Evolutionary conservation across 2,797 vertebrate species (phyloP), one percentile per base, ranked within the genome.

Genomic region (Scarus forsteni): DNA sequence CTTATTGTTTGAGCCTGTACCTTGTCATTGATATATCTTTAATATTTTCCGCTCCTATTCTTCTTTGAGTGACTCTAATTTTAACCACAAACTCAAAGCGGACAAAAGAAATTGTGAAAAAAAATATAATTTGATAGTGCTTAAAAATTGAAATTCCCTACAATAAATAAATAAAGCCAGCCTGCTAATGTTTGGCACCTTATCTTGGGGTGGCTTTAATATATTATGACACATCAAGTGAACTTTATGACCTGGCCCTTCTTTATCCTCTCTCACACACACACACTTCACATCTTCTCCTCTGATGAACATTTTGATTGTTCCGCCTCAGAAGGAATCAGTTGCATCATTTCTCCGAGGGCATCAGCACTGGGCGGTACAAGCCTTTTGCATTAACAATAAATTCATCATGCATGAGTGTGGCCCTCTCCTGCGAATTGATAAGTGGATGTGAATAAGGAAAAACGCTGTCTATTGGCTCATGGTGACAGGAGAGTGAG

Each of bases 351-450:
- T 91, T 77, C 88, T 89, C 86, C 58, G 78, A 82, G 84, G 89
- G 85, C 88, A 83, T 82, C 75, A 12, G 83, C 80, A 85, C 85
- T 84, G 90, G 90, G 91, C 86, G 80, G 72, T 90, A 92, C 90
- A 92, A 90, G 90, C 72, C 85, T 93, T 92, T 91, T 90, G 88
- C 92, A 93, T 94, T 93, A 93, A 92, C 91, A 88, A 88, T 91
- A 87, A 89, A 91, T 92, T 84, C 61, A 87, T 92, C 87, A 93
- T 90, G 90, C 88, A 90, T 92, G 89, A 92, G 83, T 74, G 54
- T 78, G 82, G 83, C 39, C 80, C 83, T 85, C 88, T 88, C 88
- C 80, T 73, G 85, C 57, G 79, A 80, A 86, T 89, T 88, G 80
- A 89, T 89, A 87, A 91, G 89, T 89, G 83, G 82, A 88, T 77